Evolutionary conservation across 2,888 invertebrate genomes (phyloP).

Genomic region (Baronia brevicornis): DNA sequence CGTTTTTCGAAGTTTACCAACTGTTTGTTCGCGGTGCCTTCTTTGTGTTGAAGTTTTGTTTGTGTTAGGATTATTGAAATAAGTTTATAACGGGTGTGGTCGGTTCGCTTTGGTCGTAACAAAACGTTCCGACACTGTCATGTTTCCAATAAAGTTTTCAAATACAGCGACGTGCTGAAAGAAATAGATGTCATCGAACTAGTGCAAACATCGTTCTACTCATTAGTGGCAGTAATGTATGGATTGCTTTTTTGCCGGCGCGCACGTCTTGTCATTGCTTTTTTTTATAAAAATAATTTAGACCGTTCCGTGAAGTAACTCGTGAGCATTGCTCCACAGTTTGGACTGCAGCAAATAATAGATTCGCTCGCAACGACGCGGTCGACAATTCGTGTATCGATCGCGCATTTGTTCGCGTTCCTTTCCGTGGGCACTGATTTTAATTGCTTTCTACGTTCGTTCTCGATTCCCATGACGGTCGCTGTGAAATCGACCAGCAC

Average conservation of each 20-base stretch:
- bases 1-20: constrained; percentile 38
- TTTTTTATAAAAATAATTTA: constrained; percentile 39
- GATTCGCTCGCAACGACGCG: constrained; percentile 40
- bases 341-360: constrained; percentile 24
- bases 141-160: too few species aligned
- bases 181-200: too few species aligned
- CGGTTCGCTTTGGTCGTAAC: too few species aligned
- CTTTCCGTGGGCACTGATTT: constrained; percentile 46
- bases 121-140: too few species aligned
- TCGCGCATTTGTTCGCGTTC: constrained; percentile 46
- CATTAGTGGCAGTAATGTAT: constrained; percentile 19
- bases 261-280: constrained; percentile 24
- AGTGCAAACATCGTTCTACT: too few species aligned
- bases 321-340: constrained; percentile 26
- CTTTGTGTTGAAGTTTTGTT: constrained; percentile 11
- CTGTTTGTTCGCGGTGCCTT: constrained; percentile 19
- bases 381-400: constrained; percentile 52
- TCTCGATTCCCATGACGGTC: constrained; percentile 72
- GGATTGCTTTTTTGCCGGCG: constrained; percentile 19
- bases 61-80: too few species aligned
- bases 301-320: constrained; percentile 33
- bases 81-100: too few species aligned
- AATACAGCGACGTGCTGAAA: too few species aligned
- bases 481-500: constrained; percentile 71
- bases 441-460: constrained; percentile 72